Evolutionary conservation across 2,113 vertebrate genomes (phyloP), one percentile per base, ranked within the genome.

Genomic region (Cryptomyrus ogoouensis): DNA sequence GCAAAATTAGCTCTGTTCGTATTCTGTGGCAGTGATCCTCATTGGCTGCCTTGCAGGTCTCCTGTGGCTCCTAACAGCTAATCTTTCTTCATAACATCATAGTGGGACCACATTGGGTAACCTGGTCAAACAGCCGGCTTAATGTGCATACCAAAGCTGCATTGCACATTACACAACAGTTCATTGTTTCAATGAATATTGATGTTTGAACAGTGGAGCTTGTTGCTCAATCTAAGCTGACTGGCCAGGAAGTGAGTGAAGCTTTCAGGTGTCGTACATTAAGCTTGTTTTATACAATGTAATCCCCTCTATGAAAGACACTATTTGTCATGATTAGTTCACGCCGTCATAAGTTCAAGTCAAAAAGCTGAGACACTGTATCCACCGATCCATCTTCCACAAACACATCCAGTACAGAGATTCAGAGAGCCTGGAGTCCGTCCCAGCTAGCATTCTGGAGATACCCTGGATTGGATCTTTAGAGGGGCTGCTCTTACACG

Each of bases 1-100:
- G 15, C 70, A 70, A 90, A 47, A 83, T 86, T 42, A 88, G 62
- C 53, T 88, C 5, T 58, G 70, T 52, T 15, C 56, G 49, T 89
- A 88, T 21, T 31, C 49, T 50, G 47, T 27, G 84, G 84, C 84
- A 52, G 46, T 10, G n/a, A 10, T 27, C 44, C 84, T 50, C n/a
- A 31, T 5, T 27, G 44, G 47, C 47, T 86, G 84, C 47, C 17
- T 19, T 35, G 2, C 35, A 39, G 52, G 15, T 35, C 50, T 58
- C 86, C 52, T 39, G 86, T 56, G 10, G 3, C 86, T 44, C 7
- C 53, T 88, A 88, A 86, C 84, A 5, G 49, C 24, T 27, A 86
- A 86, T 86, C 24, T 52, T 46, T 52, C 46, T 52, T 49, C 83
- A 52, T 52, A 31, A 50, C n/a, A 15, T 86, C 13, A 27, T 13